Evolutionary conservation across 2,113 vertebrate genomes (phyloP).

Genomic region (Eulacestoma nigropectus): DNA sequence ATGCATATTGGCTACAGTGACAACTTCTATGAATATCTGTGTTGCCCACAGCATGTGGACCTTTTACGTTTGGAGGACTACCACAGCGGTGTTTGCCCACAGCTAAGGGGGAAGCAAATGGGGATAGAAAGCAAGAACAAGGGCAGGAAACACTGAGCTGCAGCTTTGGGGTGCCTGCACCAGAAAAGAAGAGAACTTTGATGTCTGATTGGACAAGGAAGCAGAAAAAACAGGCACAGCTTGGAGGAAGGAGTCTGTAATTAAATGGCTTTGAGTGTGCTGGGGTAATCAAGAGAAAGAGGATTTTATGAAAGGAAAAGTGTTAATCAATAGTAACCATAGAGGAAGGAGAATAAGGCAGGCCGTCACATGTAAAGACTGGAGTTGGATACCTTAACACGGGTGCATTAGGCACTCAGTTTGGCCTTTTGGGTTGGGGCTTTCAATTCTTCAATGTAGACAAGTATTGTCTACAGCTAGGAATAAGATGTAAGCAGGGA

Average conservation of each 20-base stretch:
- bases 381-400: not conserved
- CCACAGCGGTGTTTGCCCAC: not conserved
- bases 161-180: not conserved
- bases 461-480: not conserved
- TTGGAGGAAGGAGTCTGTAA: not conserved
- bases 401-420: not conserved
- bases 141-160: not conserved
- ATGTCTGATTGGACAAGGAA: not conserved
- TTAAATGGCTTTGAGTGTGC: not conserved
- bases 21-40: not conserved
- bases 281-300: not conserved
- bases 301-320: not conserved
- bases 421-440: not conserved
- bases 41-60: not conserved
- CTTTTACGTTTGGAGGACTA: not conserved
- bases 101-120: not conserved
- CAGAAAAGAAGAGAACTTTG: not conserved
- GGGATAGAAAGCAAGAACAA: accelerated
- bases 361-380: not conserved
- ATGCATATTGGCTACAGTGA: not conserved
- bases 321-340: not conserved
- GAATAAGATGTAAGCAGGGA: not conserved
- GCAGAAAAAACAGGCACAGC: not conserved
- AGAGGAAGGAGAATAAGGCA: not conserved
- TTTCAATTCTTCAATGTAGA: not conserved